Evolutionary conservation across 1,140 invertebrate genomes (phyloP), one percentile per base, ranked within the genome.

Genomic region (Drosophila prosaltans): DNA sequence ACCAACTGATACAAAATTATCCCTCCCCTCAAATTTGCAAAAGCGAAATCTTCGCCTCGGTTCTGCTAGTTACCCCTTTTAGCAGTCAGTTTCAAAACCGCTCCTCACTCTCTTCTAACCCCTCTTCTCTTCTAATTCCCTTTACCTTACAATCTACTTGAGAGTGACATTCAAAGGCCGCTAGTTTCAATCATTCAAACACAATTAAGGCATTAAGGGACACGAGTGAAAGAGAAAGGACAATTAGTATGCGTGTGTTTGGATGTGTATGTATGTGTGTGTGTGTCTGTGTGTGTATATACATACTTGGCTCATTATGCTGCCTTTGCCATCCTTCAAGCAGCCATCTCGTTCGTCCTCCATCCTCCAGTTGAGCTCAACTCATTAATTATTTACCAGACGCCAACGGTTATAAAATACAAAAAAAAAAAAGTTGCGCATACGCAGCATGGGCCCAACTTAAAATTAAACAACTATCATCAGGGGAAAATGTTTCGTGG

Each of bases 351-450:
- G n/a, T 26, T 36, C 54, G 24, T 36, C 48, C 70, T 10, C 36
- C 67, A 64, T 48, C 45, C 45, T 30, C 60, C 71, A 77, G 43
- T 85, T 81, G 73, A 72, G 75, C 68, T 73, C 80, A 77, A 65
- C 80, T 86, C 80, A 80, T 86, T 86, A 83, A 86, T 86, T 86
- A 88, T 89, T 83, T 88, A 88, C 68, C 76, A 72, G 83, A 67
- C 72, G 84, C 84, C 80, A 74, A 77, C 62, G 73, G 63, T 59
- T 86, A 59, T 80, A 89, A 77, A 64, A 75, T 58, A 75, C 75
- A 26, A 28, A 54, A 54, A 59, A 58, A 69, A 71, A 85, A 85
- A 85, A 78, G 83, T 88, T 81, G 70, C 83, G 80, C 68, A 86
- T 86, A 86, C 83, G 83, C 83, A 73, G 65, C 65, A 72, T 83